Conservation (phyloP, 2,797 vertebrate genomes). For the Phalloptychus januarius region DNA sequence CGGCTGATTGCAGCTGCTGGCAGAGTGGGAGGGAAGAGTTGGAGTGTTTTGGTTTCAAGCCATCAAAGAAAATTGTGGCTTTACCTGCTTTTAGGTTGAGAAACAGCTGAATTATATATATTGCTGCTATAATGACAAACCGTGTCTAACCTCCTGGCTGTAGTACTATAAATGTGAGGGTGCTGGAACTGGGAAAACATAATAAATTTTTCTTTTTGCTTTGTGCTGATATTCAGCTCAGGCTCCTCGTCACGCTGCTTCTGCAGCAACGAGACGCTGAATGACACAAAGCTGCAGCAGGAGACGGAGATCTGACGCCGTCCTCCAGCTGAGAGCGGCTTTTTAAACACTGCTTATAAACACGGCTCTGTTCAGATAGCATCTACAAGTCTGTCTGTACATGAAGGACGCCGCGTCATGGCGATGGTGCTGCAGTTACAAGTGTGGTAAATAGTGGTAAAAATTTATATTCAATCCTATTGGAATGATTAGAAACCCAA, state of each 20-base stretch:
- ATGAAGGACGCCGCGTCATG: background rate
- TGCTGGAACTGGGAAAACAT: background rate
- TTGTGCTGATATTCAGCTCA: conserved; percentile 1
- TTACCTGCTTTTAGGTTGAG: background rate
- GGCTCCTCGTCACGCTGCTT: background rate
- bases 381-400: conserved; percentile 19
- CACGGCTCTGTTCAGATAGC: background rate
- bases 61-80: conserved; percentile 5
- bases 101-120: background rate
- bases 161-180: background rate
- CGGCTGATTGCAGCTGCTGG: conserved; percentile 3
- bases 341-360: conserved; percentile 8
- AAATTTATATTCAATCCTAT: background rate
- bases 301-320: conserved; percentile 1
- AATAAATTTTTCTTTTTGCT: background rate
- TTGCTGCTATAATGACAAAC: background rate
- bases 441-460: background rate
- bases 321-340: conserved; percentile 1
- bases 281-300: background rate
- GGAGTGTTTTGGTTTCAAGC: conserved; percentile 6
- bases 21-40: background rate
- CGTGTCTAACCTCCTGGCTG: background rate
- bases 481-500: background rate
- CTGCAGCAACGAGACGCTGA: conserved; percentile 15
- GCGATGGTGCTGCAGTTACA: background rate